phyloP scores from a whole-genome alignment of 2,797 vertebrate genomes.

The Natrix natrix region DNA sequence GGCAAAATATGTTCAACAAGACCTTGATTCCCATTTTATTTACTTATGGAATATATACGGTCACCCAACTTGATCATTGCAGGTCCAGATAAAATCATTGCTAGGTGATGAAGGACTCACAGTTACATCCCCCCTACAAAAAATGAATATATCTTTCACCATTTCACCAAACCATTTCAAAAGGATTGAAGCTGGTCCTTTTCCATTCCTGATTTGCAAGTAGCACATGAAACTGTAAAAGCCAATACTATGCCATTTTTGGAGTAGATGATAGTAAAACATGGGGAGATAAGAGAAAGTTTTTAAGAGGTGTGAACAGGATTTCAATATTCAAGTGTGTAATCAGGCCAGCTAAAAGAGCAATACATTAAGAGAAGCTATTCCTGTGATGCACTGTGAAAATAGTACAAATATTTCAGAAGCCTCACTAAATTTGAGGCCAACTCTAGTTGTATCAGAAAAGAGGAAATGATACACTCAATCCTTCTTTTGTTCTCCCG shows the following conservation, averaged over 20 bases:
- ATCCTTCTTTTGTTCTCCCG: neutral
- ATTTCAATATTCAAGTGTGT: neutral
- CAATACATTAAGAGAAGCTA: neutral
- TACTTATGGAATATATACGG: neutral
- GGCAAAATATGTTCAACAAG: neutral
- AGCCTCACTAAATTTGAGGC: neutral
- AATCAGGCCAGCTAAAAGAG: neutral
- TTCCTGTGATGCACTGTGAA: neutral
- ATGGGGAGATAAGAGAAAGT: too few species aligned
- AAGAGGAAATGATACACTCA: neutral
- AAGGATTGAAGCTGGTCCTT: neutral
- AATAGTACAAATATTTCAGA: neutral
- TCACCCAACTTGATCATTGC: neutral
- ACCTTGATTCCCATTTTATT: slow-evolving; percentile 8
- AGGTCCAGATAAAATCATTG: neutral
- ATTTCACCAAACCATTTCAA: neutral
- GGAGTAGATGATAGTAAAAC: neutral
- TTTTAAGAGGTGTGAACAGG: neutral
- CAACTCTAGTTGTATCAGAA: neutral
- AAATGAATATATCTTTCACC: neutral
- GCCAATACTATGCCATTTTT: neutral
- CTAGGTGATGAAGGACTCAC: neutral
- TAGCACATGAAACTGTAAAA: neutral
- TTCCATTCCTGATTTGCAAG: neutral
- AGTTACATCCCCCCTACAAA: neutral